Evolutionary conservation across 2,888 invertebrate genomes (phyloP).

Genomic region (Drosophila nr. fundita): DNA sequence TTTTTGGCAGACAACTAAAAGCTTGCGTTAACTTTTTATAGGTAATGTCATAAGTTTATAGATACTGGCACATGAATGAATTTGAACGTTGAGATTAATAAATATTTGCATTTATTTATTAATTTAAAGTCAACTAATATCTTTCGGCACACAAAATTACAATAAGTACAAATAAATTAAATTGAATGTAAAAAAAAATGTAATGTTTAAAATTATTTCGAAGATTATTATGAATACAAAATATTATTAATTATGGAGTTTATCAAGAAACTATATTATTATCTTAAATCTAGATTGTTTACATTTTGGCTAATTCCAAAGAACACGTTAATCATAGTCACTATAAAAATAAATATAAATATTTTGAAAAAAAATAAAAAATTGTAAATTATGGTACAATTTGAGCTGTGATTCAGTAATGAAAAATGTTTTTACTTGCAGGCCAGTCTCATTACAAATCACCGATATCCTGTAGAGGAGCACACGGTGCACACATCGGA

Average conservation of each 20-base stretch:
- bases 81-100: background rate
- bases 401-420: background rate
- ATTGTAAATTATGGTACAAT: background rate
- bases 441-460: slow-evolving; percentile 79
- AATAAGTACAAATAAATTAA: background rate
- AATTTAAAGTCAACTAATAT: background rate
- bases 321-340: too few relatives aligned
- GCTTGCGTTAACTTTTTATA: background rate
- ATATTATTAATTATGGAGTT: background rate
- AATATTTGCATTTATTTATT: background rate
- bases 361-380: background rate
- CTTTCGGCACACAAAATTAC: background rate
- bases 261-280: background rate
- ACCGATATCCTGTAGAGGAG: slow-evolving; percentile 88
- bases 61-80: background rate
- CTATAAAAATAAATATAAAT: too few relatives aligned
- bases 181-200: background rate
- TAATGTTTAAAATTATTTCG: background rate
- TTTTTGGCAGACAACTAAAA: background rate
- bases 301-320: too few relatives aligned
- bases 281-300: background rate
- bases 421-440: slow-evolving; percentile 31
- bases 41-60: background rate
- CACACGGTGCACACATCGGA: slow-evolving; percentile 85
- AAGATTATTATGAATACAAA: background rate